These are phyloP conservation scores for Semnornis frantzii DNA, from an alignment of 2,113 vertebrate genomes.

Conservation along the genomic window DNA sequence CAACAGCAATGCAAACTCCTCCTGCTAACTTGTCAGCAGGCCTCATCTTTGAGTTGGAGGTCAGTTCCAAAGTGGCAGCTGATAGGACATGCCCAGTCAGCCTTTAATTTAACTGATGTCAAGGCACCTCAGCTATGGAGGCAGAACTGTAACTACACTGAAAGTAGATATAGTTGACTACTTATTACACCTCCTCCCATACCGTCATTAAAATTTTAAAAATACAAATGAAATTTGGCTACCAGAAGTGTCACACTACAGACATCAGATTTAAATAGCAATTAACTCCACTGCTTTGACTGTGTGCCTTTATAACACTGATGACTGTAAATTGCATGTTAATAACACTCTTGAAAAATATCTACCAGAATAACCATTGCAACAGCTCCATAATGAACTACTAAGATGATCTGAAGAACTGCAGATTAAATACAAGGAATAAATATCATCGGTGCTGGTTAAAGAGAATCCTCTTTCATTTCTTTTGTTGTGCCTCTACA, in stretches of 20 bases:
- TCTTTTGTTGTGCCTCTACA: not conserved
- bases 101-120: constrained; percentile 30
- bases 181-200: not conserved
- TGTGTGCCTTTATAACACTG: not conserved
- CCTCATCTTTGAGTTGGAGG: constrained; percentile 22
- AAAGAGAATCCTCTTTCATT: not conserved
- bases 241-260: constrained; percentile 12
- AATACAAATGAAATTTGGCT: not conserved
- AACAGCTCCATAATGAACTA: constrained; percentile 46
- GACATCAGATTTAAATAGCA: constrained; percentile 22
- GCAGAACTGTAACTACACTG: constrained; percentile 3
- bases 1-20: constrained; percentile 4
- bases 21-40: constrained; percentile 15
- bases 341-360: not conserved
- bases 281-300: constrained; percentile 24
- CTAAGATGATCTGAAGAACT: constrained; percentile 24
- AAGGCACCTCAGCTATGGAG: constrained; percentile 30
- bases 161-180: not conserved
- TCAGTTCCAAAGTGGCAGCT: constrained; percentile 9
- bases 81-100: constrained; percentile 26
- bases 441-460: constrained; percentile 21
- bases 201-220: constrained; percentile 23
- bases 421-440: constrained; percentile 37
- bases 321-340: not conserved
- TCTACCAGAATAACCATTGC: not conserved